Evolutionary conservation across 2,888 invertebrate genomes (phyloP).

Genomic region (Agrenia bidenticulata): DNA sequence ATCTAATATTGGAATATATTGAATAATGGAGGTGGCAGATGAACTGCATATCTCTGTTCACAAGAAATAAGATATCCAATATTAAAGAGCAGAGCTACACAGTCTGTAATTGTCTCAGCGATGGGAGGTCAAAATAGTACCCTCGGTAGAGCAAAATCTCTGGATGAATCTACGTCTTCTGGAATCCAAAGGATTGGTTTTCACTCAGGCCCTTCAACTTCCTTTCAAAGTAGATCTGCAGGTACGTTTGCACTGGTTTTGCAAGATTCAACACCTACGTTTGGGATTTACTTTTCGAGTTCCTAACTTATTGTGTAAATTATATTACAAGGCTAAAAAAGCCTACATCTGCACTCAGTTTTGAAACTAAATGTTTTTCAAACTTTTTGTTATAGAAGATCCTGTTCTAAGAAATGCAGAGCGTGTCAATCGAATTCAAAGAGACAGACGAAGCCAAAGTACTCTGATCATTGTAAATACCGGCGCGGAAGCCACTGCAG

Average conservation of each 20-base stretch:
- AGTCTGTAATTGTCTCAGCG: no score
- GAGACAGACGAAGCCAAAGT: constrained; percentile 24
- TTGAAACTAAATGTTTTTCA: background rate
- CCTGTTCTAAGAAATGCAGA: background rate
- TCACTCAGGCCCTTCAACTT: no score
- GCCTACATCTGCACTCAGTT: no score
- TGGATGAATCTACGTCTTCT: constrained; percentile 3
- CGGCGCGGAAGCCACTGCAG: background rate
- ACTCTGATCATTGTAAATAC: constrained; percentile 44
- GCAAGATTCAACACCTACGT: no score
- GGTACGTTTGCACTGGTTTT: no score
- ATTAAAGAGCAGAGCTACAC: no score
- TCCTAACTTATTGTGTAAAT: background rate
- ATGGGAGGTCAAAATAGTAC: constrained; percentile 18
- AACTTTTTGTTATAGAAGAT: background rate
- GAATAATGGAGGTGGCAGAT: no score
- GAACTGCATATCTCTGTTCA: no score
- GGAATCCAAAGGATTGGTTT: background rate
- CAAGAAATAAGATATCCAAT: no score
- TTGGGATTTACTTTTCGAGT: background rate
- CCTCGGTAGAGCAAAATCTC: constrained; percentile 7
- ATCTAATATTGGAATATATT: no score
- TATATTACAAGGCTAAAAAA: no score
- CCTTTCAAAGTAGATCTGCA: no score
- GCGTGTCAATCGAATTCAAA: background rate